Evolutionary conservation across 2,113 vertebrate species (phyloP), one percentile per base, ranked within the genome.

Genomic region (Mesitornis unicolor): DNA sequence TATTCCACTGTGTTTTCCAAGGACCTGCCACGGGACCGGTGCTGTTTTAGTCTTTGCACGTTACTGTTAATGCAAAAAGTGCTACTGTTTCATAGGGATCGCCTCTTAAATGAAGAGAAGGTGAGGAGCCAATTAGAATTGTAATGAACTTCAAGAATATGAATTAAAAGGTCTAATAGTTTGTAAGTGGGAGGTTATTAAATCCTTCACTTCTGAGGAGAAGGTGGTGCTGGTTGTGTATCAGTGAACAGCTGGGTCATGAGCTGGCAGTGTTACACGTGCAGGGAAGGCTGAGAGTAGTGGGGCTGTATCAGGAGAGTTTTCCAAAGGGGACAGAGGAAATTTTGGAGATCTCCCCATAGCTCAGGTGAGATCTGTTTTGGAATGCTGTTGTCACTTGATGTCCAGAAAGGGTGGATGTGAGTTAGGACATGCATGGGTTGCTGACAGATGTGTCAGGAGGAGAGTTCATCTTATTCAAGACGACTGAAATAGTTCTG

Each of bases 321-420:
- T 61, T 81, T 43, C 22, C 26, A 8, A 33, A 38, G 57, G 36
- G n/a, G 63, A 15, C 1, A 4, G 38, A 19, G 19, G 67, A 29
- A 14, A 7, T 16, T 68, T 28, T 12, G 9, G 33, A 38, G 85
- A 24, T 47, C 14, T 17, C 10, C 16, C 7, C 15, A 11, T 2
- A 8, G 16, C n/a, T 86, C 24, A 16, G n/a, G 15, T 0, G 11
- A 16, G 40, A 13, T 73, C 6, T 51, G 8, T 15, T 57, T 11
- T 0, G 17, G 77, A 25, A 11, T 28, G 0, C 22, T 20, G 20
- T 13, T 6, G 0, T 35, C 9, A 0, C 24, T 47, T 29, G 31
- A 7, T 35, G 64, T 43, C 83, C 51, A 20, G 89, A 47, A 36
- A 19, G 56, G 65, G 28, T 45, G 65, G 43, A 8, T 82, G 36